Conservation (phyloP, 2,797 vertebrate genomes). For the Propithecus deckenii region DNA sequence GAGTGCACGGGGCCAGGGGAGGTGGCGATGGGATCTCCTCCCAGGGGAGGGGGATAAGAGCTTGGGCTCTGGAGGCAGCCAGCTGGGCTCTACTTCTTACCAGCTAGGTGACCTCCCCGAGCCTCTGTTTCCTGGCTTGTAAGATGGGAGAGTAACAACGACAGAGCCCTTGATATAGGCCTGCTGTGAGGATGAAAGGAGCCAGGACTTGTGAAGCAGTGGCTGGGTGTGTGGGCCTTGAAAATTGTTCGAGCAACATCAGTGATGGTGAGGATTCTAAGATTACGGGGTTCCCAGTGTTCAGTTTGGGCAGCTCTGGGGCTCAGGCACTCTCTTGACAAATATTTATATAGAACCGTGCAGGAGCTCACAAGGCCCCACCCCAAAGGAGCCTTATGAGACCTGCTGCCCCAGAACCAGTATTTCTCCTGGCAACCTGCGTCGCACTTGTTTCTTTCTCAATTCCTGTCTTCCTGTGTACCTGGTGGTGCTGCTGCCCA, state of each 20-base stretch:
- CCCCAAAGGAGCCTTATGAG: not conserved
- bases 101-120: not conserved
- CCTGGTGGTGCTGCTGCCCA: not conserved
- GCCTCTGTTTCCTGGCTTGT: not conserved
- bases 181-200: not conserved
- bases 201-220: not conserved
- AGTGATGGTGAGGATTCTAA: not conserved
- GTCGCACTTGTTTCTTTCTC: not conserved
- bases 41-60: not conserved
- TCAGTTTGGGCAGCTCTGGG: not conserved
- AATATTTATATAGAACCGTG: not conserved
- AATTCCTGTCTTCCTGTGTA: not conserved
- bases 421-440: not conserved
- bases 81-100: not conserved
- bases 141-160: not conserved
- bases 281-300: not conserved
- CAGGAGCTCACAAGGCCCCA: not conserved
- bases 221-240: not conserved
- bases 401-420: not conserved
- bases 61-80: not conserved
- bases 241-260: not conserved
- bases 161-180: not conserved
- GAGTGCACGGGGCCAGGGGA: not conserved
- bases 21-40: not conserved
- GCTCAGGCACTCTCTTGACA: not conserved